Base-by-base conservation (phyloP, 2,888 invertebrate species). In the Anarsia innoxiella region DNA sequence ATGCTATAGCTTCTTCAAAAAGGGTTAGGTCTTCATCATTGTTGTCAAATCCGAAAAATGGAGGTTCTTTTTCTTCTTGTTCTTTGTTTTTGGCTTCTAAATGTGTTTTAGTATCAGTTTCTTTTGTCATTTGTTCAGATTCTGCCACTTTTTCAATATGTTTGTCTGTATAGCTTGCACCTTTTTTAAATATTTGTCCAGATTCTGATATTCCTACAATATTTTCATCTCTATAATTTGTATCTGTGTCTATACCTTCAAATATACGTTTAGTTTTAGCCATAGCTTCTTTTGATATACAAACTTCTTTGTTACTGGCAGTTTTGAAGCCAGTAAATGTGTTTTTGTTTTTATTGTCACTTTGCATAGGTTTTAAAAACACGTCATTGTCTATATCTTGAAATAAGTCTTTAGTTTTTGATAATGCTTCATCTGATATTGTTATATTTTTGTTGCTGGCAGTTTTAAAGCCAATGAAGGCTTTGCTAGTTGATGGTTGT, bases 231-330 rank as follows among this genome's bases (percentile, higher is more conserved):
- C 39, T 13, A 13, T 10, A 19, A 36, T 39, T 40, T 48, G 11
- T 27, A 19, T 42, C 34, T 14, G 13, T 56, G 5, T 45, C 37
- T n/a, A 69, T 42, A 45, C 70, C 55, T 27, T 65, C 44, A 39
- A 69, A 63, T n/a, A 75, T 33, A 13, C 51, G 44, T 44, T 51
- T 61, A 5, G 49, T 54, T 46, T 60, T 67, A 37, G 56, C 40
- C 10, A 76, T 42, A 31, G 62, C 52, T 35, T 56, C 48, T 41
- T 67, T 53, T n/a, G 68, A 23, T 12, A 31, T 23, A 10, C 10
- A 3, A 12, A 63, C 45, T 9, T 42, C 31, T 50, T 63, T 63
- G 42, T 64, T 61, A 37, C 47, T 51, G 4, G 59, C 66, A 6
- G 68, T 62, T 36, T 53, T 39, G 43, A 40, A 38, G 23, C 37